A percentile compares a stretch with the other conserved stretches of the same genome.
Conservation (phyloP, 2,113 vertebrate species). For the Gobius niger region DNA sequence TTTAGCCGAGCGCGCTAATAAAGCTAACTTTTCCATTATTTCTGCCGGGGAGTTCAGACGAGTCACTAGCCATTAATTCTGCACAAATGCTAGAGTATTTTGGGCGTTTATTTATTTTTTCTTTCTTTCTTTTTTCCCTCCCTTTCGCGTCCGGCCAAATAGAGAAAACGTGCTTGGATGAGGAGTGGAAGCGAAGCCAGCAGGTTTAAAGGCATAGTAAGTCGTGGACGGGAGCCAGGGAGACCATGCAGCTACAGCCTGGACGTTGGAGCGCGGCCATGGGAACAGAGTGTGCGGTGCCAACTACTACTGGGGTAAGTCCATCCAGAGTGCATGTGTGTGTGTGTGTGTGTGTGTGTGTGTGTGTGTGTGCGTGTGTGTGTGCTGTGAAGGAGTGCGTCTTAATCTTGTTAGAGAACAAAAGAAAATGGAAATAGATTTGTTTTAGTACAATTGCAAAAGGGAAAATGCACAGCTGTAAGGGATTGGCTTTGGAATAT, state of each 20-base stretch:
- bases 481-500: too few relatives aligned
- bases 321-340: not conserved
- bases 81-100: conserved; percentile 30
- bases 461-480: not conserved
- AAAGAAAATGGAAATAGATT: not conserved
- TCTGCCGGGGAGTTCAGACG: conserved; percentile 21
- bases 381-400: not conserved
- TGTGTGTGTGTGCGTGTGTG: not conserved
- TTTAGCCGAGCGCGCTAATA: conserved; percentile 29
- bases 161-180: conserved; percentile 42
- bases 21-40: conserved; percentile 38
- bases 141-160: conserved; percentile 45
- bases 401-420: conserved; percentile 4
- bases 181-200: conserved; percentile 24
- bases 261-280: conserved; percentile 45
- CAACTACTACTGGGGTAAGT: conserved; percentile 4
- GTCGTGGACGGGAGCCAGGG: conserved; percentile 51
- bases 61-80: conserved; percentile 48
- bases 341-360: not conserved
- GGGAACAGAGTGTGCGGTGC: conserved; percentile 41
- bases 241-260: conserved; percentile 37
- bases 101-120: not conserved
- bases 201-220: conserved; percentile 49
- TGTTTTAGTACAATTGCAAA: not conserved
- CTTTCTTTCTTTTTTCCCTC: conserved; percentile 7